phyloP scores from a whole-genome alignment of 2,888 invertebrate species.

The Drosophila monieri region DNA sequence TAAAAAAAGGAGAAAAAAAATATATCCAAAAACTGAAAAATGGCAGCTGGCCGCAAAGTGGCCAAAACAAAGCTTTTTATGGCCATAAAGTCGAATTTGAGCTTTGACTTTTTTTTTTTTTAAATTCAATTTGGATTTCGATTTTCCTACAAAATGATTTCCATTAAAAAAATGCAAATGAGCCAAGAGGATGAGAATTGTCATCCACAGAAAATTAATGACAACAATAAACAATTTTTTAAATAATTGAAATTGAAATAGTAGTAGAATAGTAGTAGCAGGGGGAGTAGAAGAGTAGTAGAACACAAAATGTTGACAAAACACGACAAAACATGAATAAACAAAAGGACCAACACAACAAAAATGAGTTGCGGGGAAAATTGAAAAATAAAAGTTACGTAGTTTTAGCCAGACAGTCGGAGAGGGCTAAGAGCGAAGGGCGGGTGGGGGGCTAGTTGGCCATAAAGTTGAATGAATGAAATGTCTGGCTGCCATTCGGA shows the following conservation, averaged over 20 bases:
- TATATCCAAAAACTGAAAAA: slow-evolving; percentile 40
- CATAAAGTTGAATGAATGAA: slow-evolving; percentile 77
- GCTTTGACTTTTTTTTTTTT: slow-evolving; percentile 26
- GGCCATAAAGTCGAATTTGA: slow-evolving; percentile 57
- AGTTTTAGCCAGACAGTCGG: slow-evolving; percentile 43
- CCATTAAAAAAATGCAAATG: slow-evolving; percentile 35
- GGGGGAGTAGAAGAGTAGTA: not conserved
- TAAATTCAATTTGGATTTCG: slow-evolving; percentile 15
- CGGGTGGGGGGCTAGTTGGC: slow-evolving; percentile 18
- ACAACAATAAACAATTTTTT: slow-evolving; percentile 42
- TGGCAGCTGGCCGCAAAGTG: slow-evolving; percentile 54
- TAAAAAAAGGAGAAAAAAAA: slow-evolving; percentile 27
- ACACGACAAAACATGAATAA: slow-evolving; percentile 37
- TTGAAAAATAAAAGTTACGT: slow-evolving; percentile 81
- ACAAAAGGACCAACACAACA: not conserved
- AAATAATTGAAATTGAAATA: slow-evolving; percentile 42
- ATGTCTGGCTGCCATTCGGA: slow-evolving; percentile 60
- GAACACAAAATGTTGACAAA: slow-evolving; percentile 18
- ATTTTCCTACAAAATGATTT: slow-evolving; percentile 19
- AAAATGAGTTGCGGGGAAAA: slow-evolving; percentile 54
- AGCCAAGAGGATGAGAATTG: slow-evolving; percentile 31
- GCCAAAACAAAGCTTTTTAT: slow-evolving; percentile 72
- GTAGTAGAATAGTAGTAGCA: too few relatives aligned
- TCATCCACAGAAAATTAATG: slow-evolving; percentile 41
- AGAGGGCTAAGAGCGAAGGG: slow-evolving; percentile 1